phyloP scores from a whole-genome alignment of 1,140 invertebrate species.

The Drosophila hydei region DNA sequence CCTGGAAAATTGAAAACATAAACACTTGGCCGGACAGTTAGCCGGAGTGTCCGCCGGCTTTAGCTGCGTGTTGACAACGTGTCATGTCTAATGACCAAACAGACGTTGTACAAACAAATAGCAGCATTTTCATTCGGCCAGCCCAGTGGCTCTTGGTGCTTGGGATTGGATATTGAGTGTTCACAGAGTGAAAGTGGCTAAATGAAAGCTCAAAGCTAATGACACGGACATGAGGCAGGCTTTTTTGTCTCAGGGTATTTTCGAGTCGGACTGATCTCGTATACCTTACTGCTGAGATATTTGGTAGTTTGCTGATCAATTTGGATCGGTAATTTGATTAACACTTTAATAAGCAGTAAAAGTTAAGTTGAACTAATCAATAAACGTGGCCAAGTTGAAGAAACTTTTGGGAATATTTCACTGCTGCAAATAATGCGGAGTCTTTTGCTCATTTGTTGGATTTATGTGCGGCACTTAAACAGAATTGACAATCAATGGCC shows the following conservation, averaged over 20 bases:
- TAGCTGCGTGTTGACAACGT: conserved; percentile 49
- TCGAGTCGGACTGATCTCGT: too few relatives aligned
- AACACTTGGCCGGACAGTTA: conserved; percentile 40
- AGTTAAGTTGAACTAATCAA: conserved; percentile 5
- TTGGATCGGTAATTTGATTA: neutral
- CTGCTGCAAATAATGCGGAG: conserved; percentile 52
- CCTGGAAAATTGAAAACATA: conserved; percentile 68
- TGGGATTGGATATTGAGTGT: neutral
- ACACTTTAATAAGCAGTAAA: conserved; percentile 9
- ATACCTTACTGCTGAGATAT: neutral
- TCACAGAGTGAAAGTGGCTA: too few relatives aligned
- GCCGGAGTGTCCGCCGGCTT: neutral
- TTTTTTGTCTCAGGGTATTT: too few relatives aligned
- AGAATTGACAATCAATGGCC: conserved; percentile 78
- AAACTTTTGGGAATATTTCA: conserved; percentile 45
- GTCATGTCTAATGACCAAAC: conserved; percentile 71
- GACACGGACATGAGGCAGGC: too few relatives aligned
- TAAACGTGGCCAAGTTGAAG: conserved; percentile 33
- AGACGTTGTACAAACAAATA: conserved; percentile 48
- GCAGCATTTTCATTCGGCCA: conserved; percentile 15
- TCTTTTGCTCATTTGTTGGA: conserved; percentile 68
- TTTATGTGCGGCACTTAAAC: conserved; percentile 76
- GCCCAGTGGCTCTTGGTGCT: neutral
- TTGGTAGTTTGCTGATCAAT: neutral
- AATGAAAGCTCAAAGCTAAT: too few relatives aligned